Evolutionary conservation across 2,888 invertebrate genomes (phyloP).

Genomic region (Andricus curvator): DNA sequence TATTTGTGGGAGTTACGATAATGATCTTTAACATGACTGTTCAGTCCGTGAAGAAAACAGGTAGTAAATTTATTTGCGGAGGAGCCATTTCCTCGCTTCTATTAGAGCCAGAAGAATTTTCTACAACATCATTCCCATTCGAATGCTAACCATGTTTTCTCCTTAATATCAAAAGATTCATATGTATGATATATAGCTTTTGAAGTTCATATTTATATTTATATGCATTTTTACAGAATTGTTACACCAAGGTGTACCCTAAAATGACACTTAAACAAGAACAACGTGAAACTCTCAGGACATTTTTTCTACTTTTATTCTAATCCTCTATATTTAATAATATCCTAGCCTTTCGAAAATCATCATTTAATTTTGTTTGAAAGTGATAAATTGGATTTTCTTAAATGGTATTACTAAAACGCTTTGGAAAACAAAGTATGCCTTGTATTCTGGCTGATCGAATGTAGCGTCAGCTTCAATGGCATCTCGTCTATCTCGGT

Average conservation of each 20-base stretch:
- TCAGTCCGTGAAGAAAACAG: slow-evolving; percentile 20
- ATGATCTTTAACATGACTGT: slow-evolving; percentile 30
- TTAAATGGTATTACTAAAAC: not conserved
- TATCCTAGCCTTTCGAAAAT: not conserved
- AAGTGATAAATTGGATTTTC: not conserved
- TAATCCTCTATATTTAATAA: too few relatives aligned
- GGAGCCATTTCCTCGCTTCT: slow-evolving; percentile 24
- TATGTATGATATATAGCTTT: slow-evolving; percentile 4
- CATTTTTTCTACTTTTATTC: too few relatives aligned
- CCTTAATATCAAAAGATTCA: slow-evolving; percentile 5
- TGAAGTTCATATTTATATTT: slow-evolving; percentile 11
- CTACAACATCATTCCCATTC: not conserved
- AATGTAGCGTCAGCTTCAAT: not conserved
- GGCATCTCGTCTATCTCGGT: slow-evolving; percentile 26
- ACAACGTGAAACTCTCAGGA: not conserved
- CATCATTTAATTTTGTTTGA: too few relatives aligned
- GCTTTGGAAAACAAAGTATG: not conserved
- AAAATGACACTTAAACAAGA: not conserved
- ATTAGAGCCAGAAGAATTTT: slow-evolving; percentile 21
- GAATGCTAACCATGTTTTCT: slow-evolving; percentile 17
- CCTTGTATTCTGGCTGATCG: not conserved
- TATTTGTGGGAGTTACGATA: slow-evolving; percentile 33
- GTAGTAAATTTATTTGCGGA: slow-evolving; percentile 30
- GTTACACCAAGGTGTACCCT: not conserved
- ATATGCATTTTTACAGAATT: slow-evolving; percentile 6